Evolutionary conservation across 1,140 invertebrate genomes (phyloP).

Genomic region (Papilio machaon): DNA sequence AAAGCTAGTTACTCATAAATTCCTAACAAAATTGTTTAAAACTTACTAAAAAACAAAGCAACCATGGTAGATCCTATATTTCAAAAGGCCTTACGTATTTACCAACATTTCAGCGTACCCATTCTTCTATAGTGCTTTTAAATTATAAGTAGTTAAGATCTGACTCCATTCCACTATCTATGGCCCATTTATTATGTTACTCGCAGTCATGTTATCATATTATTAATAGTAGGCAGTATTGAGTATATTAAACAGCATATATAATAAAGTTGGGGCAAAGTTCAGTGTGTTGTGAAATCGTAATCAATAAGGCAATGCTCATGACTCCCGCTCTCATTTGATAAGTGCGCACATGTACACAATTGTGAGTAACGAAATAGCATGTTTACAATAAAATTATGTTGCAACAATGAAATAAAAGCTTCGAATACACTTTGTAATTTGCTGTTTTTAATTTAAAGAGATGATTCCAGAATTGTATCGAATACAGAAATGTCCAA

Average conservation of each 20-base stretch:
- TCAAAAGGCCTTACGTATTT: too few relatives aligned
- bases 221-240: background rate
- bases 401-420: background rate
- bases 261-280: background rate
- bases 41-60: too few relatives aligned
- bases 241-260: background rate
- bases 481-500: too few relatives aligned
- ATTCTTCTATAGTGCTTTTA: background rate
- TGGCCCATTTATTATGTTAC: background rate
- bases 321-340: constrained; percentile 6
- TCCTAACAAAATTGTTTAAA: too few relatives aligned
- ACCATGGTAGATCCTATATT: too few relatives aligned
- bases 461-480: too few relatives aligned
- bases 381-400: background rate
- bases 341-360: background rate
- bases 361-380: background rate
- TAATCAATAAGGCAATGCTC: constrained; percentile 7
- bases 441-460: background rate
- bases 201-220: background rate
- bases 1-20: too few relatives aligned
- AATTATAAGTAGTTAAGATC: background rate
- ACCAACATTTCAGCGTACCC: too few relatives aligned
- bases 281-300: constrained; percentile 22
- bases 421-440: background rate
- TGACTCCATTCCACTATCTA: background rate